Evolutionary conservation across 1,140 invertebrate genomes (phyloP).

Genomic region (Panagrolaimus sp.): DNA sequence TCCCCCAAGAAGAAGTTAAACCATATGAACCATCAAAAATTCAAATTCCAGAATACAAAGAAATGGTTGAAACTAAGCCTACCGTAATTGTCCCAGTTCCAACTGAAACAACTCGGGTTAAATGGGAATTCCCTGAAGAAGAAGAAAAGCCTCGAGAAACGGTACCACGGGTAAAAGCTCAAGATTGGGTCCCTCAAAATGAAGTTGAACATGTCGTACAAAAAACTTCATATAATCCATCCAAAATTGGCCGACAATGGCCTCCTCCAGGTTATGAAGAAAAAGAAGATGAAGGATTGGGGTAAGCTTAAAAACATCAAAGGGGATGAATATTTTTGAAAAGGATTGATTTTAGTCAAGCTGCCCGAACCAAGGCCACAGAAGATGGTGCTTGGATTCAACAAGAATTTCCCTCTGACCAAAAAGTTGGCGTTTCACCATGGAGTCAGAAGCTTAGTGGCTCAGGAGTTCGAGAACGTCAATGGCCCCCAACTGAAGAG

Average conservation of each 20-base stretch:
- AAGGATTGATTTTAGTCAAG: conserved; percentile 25
- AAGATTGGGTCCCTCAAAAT: conserved; percentile 48
- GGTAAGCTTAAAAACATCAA: conserved; percentile 23
- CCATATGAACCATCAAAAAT: conserved; percentile 33
- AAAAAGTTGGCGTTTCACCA: conserved; percentile 17
- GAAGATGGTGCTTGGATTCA: conserved; percentile 32
- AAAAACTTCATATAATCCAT: conserved; percentile 40
- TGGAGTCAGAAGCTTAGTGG: conserved; percentile 26
- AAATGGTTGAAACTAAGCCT: conserved; percentile 30
- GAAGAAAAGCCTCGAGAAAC: conserved; percentile 37
- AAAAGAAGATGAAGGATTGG: conserved; percentile 40
- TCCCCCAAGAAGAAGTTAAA: conserved; percentile 33
- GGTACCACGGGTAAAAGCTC: conserved; percentile 40
- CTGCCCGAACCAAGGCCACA: conserved; percentile 22
- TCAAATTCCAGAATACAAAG: conserved; percentile 38
- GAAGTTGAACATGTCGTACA: conserved; percentile 40
- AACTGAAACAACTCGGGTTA: conserved; percentile 29
- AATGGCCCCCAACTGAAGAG: conserved; percentile 38
- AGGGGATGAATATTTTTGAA: neutral
- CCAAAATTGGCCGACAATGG: conserved; percentile 36
- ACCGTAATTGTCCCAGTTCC: conserved; percentile 45
- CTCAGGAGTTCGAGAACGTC: conserved; percentile 33
- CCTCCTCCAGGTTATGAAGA: conserved; percentile 44
- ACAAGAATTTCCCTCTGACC: conserved; percentile 14
- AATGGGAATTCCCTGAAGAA: conserved; percentile 50